These are phyloP conservation scores for Endotricha flammealis DNA, from an alignment of 2,888 invertebrate species.

Conservation along the genomic window DNA sequence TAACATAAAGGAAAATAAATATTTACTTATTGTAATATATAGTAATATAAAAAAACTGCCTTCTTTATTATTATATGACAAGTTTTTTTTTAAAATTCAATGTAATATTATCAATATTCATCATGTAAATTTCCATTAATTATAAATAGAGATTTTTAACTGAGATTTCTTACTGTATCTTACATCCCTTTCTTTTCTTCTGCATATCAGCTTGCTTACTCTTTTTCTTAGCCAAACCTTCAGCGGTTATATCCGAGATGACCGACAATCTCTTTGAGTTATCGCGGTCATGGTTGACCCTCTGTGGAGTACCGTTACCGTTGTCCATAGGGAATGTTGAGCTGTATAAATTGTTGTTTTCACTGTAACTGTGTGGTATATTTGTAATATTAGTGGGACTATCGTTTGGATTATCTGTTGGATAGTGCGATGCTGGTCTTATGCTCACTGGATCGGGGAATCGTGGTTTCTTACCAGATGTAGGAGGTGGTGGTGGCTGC, in stretches of 20 bases:
- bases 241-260: constrained; percentile 68
- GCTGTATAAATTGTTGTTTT: constrained; percentile 64
- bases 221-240: constrained; percentile 64
- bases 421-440: constrained; percentile 67
- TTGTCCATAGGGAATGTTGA: constrained; percentile 53
- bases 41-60: too few relatives aligned
- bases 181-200: constrained; percentile 67
- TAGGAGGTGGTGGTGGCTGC: constrained; percentile 63
- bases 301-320: constrained; percentile 24
- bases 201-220: constrained; percentile 57
- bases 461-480: constrained; percentile 61
- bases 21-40: not conserved
- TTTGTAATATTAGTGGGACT: constrained; percentile 27
- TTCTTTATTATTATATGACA: too few relatives aligned
- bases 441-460: constrained; percentile 71
- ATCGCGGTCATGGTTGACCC: constrained; percentile 36
- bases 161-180: constrained; percentile 52
- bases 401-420: constrained; percentile 45
- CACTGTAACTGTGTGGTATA: constrained; percentile 62
- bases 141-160: not conserved
- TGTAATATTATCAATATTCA: too few relatives aligned
- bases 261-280: constrained; percentile 62
- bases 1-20: not conserved
- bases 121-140: too few relatives aligned
- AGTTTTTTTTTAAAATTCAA: too few relatives aligned